Base-by-base conservation (phyloP, 2,888 invertebrate genomes). In the Quadroppia sp. region DNA sequence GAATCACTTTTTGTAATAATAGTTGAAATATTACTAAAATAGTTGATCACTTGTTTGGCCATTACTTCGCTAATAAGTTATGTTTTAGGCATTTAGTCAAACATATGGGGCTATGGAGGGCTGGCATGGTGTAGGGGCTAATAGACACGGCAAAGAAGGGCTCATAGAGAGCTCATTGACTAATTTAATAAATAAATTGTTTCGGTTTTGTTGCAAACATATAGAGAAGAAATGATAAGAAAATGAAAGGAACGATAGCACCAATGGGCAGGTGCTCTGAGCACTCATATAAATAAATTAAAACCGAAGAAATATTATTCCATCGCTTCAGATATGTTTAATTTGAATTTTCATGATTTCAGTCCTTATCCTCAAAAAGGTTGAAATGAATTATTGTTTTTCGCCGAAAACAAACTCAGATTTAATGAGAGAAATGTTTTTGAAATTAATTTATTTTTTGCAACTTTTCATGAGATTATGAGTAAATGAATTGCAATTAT, bases 331-430 rank as follows among this genome's bases (percentile, higher is more conserved):
- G 15, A 32, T 42, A 42, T 3, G 25, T 67, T 67, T 67, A 67
- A 67, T 42, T 67, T 67, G 13, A 67, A 67, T 40, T 42, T 67
- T 67, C 40, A 42, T 67, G 40, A 67, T 42, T 67, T 42, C 23
- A 7, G 6, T 11, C 13, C 25, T 20, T 9, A 48, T 20, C 48
- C 4, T 4, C 3, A 48, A 48, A n/a, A n/a, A n/a, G n/a, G n/a
- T n/a, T 72, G 28, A 25, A 42, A 73, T 73, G n/a, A 42, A 73
- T 45, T 64, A 70, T 72, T 48, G 32, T 23, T 72, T 59, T 30
- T 70, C 17, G 32, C 32, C 59, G 13, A 50, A 50, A 56, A 53
- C 67, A 30, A 70, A 72, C 53, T 53, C 20, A 20, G 11, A 23
- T 53, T 17, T 6, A 45, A 15, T 17, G 25, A 25, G 2, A 2